Conservation (phyloP, 1,140 invertebrate species). For the Adoxophyes honmai region DNA sequence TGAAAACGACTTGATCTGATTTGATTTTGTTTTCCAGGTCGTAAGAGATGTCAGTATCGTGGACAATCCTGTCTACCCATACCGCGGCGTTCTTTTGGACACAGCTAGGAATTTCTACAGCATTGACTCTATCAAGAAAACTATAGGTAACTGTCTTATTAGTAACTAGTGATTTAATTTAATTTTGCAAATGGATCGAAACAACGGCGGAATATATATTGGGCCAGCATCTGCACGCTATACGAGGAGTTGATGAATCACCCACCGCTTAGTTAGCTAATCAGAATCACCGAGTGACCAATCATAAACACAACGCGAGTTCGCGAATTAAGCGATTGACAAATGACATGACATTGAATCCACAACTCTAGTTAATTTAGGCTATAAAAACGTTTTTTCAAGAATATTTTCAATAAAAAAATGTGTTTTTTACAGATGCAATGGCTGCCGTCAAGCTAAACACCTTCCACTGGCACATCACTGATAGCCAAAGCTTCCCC, state of each 20-base stretch:
- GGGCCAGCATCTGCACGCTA: too few species aligned
- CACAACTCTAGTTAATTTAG: too few species aligned
- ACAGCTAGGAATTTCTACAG: slow-evolving; percentile 86
- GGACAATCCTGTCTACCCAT: slow-evolving; percentile 85
- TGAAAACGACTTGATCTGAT: background rate
- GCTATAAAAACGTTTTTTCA: too few species aligned
- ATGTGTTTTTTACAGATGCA: slow-evolving; percentile 79
- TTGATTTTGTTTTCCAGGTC: slow-evolving; percentile 68
- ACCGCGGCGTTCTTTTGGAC: slow-evolving; percentile 87
- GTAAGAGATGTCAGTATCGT: slow-evolving; percentile 78
- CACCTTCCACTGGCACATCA: slow-evolving; percentile 94
- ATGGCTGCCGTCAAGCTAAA: slow-evolving; percentile 91
- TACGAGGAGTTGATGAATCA: too few species aligned
- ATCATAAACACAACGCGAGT: too few species aligned
- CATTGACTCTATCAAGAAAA: slow-evolving; percentile 82
- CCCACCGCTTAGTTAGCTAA: too few species aligned
- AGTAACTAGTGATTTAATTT: background rate
- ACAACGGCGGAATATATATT: too few species aligned
- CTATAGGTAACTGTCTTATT: slow-evolving; percentile 75
- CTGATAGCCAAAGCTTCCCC: slow-evolving; percentile 91
- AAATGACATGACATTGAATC: too few species aligned
- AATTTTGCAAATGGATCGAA: too few species aligned
- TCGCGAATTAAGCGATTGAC: too few species aligned
- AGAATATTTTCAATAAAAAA: too few species aligned
- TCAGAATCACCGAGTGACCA: too few species aligned